phyloP scores from a whole-genome alignment of 2,797 vertebrate genomes.

The Lutra lutra region DNA sequence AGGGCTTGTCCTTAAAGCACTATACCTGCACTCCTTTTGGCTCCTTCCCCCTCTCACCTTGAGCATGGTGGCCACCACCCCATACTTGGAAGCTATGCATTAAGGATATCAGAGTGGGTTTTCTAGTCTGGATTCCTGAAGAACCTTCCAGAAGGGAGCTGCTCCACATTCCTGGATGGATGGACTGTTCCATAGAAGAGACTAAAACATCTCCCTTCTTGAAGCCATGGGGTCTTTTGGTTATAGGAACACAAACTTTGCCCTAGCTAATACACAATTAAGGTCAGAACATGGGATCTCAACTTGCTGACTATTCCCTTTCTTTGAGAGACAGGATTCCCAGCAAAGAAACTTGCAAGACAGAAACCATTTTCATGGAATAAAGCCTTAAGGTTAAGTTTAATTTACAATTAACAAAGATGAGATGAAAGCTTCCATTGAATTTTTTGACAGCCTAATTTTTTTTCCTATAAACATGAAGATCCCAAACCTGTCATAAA shows the following conservation, averaged over 20 bases:
- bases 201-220: not conserved
- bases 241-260: not conserved
- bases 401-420: not conserved
- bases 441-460: not conserved
- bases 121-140: not conserved
- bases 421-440: not conserved
- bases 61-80: not conserved
- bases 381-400: not conserved
- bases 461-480: not conserved
- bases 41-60: not conserved
- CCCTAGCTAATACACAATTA: not conserved
- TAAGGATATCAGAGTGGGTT: not conserved
- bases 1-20: not conserved
- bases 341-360: not conserved
- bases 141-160: not conserved
- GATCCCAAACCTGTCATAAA: not conserved
- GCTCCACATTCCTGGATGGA: not conserved
- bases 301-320: not conserved
- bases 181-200: not conserved
- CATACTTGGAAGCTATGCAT: not conserved
- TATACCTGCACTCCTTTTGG: accelerated
- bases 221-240: not conserved
- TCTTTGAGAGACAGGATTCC: not conserved
- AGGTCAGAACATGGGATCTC: not conserved
- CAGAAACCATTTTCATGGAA: not conserved